phyloP scores from a whole-genome alignment of 2,888 invertebrate species.

The Cerastoderma edule region DNA sequence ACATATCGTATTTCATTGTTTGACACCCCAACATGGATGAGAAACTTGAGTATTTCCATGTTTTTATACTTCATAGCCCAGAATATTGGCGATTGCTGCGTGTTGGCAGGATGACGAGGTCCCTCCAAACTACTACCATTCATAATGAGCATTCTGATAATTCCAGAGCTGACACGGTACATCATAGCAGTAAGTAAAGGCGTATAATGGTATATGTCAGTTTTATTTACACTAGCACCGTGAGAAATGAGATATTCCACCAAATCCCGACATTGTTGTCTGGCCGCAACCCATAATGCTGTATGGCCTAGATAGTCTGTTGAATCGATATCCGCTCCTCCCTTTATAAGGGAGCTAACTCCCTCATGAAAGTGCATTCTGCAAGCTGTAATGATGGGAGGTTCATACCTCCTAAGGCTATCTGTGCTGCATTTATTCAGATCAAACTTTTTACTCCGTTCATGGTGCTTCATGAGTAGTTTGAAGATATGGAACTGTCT shows the following conservation, averaged over 20 bases:
- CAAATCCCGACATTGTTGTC: constrained; percentile 76
- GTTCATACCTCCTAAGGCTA: constrained; percentile 80
- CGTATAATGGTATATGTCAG: constrained; percentile 80
- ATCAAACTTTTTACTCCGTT: constrained; percentile 74
- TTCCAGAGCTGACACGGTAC: constrained; percentile 77
- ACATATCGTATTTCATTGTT: constrained; percentile 74
- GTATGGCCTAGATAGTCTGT: constrained; percentile 77
- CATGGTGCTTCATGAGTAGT: constrained; percentile 79
- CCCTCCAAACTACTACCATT: constrained; percentile 76
- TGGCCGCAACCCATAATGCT: constrained; percentile 76
- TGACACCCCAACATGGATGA: constrained; percentile 72
- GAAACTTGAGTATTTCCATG: constrained; percentile 72
- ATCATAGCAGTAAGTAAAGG: constrained; percentile 77
- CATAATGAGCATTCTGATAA: constrained; percentile 74
- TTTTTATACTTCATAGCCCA: constrained; percentile 78
- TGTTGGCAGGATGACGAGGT: constrained; percentile 66
- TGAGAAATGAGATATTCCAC: constrained; percentile 76
- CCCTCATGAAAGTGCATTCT: constrained; percentile 81
- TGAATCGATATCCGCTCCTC: constrained; percentile 80
- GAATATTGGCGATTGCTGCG: constrained; percentile 75
- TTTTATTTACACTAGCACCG: constrained; percentile 80
- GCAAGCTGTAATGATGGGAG: constrained; percentile 83
- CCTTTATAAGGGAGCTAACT: constrained; percentile 77
- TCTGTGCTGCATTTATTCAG: constrained; percentile 82
- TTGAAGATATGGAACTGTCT: constrained; percentile 78